A percentile compares a stretch with the other conserved stretches of the same genome.
Conservation (phyloP, 2,888 invertebrate species). For the Nomada flava region DNA sequence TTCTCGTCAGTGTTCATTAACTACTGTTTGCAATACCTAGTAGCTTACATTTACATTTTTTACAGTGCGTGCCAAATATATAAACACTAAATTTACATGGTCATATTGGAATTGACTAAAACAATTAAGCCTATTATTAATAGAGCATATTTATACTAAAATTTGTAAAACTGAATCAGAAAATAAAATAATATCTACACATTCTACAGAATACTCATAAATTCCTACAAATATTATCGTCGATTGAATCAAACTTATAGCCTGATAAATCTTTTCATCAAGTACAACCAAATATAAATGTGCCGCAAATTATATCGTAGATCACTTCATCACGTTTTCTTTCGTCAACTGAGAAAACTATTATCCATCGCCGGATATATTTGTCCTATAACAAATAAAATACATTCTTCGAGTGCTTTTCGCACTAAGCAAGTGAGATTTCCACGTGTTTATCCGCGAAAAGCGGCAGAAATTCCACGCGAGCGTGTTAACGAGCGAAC, state of each 20-base stretch:
- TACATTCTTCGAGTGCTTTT: not conserved
- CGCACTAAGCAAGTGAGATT: not conserved
- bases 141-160: no score
- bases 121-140: no score
- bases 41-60: not conserved
- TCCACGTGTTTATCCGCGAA: not conserved
- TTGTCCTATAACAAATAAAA: not conserved
- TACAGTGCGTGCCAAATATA: not conserved
- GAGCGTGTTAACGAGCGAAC: conserved; percentile 39
- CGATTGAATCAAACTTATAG: no score
- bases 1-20: no score
- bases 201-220: no score
- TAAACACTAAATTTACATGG: not conserved
- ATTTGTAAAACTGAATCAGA: no score
- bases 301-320: no score
- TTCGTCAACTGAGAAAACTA: not conserved
- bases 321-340: not conserved
- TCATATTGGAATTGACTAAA: not conserved
- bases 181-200: no score
- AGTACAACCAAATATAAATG: no score
- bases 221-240: no score
- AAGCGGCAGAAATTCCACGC: conserved; percentile 22
- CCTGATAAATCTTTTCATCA: no score
- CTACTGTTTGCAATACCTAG: not conserved
- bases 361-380: not conserved